Conservation (phyloP, 1,140 invertebrate species). For the Lepidostoma basale region DNA sequence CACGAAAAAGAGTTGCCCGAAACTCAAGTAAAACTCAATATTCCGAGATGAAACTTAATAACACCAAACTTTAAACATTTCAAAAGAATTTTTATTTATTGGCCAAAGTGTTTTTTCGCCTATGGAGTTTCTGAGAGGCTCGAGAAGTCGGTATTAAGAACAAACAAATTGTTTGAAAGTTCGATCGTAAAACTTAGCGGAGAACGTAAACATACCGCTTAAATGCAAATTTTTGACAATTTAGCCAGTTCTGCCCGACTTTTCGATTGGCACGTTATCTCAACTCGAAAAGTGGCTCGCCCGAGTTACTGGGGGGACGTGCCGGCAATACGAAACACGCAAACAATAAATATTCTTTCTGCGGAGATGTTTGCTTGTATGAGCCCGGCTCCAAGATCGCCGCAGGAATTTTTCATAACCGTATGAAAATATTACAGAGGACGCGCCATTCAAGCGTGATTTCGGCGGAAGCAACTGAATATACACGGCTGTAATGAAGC, state of each 20-base stretch:
- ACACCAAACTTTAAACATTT: conserved; percentile 1
- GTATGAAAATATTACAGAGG: background rate
- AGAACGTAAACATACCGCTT: conserved; percentile 27
- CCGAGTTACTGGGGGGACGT: conserved; percentile 34
- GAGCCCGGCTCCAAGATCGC: background rate
- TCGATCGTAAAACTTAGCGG: background rate
- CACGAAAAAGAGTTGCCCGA: background rate
- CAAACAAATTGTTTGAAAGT: conserved; percentile 34
- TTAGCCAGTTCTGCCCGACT: conserved; percentile 30
- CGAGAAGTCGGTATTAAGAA: conserved; percentile 22
- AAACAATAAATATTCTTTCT: conserved; percentile 31
- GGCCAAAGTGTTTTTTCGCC: background rate
- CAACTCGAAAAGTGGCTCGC: conserved; percentile 31
- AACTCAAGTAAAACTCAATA: conserved; percentile 13
- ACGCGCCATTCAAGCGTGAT: background rate
- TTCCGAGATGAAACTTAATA: conserved; percentile 10
- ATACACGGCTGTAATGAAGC: too few relatives aligned
- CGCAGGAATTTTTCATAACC: conserved; percentile 1
- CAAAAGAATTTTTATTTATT: conserved; percentile 19
- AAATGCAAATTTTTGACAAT: conserved; percentile 42
- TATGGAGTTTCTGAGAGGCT: conserved; percentile 3
- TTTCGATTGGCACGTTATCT: conserved; percentile 40
- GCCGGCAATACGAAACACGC: conserved; percentile 23
- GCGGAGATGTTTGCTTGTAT: conserved; percentile 3
- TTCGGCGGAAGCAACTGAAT: background rate